phyloP scores from a whole-genome alignment of 2,797 vertebrate genomes.

The Pterois miles region DNA sequence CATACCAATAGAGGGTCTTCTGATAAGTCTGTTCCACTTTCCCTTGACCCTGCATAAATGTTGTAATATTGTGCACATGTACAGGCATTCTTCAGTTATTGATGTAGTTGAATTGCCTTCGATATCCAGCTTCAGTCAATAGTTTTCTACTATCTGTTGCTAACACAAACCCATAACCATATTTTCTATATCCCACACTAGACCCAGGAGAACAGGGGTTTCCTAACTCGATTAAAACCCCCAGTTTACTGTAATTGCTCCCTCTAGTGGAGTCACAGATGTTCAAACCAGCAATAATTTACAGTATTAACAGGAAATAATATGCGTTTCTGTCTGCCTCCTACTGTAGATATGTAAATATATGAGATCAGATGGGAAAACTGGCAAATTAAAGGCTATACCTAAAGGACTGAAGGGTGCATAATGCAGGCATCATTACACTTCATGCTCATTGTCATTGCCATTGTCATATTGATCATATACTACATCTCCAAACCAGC shows the following conservation, averaged over 20 bases:
- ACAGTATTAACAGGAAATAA: background rate
- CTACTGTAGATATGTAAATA: background rate
- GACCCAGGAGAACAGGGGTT: background rate
- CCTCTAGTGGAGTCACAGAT: conserved; percentile 1
- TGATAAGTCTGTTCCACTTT: background rate
- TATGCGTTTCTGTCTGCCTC: background rate
- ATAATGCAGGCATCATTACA: background rate
- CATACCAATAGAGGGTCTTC: no score
- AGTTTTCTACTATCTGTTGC: background rate
- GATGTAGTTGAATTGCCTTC: background rate
- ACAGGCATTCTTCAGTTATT: background rate
- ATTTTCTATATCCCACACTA: background rate
- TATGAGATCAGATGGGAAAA: background rate
- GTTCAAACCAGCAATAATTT: background rate
- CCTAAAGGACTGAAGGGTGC: background rate
- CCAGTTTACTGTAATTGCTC: background rate
- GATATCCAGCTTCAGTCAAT: background rate
- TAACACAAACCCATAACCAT: background rate
- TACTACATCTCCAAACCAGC: background rate
- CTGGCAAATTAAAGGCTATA: background rate
- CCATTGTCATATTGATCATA: background rate
- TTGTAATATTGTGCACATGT: background rate
- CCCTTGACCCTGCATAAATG: background rate
- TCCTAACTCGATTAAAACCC: background rate
- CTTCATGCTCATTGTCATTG: background rate